Base-by-base conservation (phyloP, 2,113 vertebrate species). In the Dasyurus viverrinus region DNA sequence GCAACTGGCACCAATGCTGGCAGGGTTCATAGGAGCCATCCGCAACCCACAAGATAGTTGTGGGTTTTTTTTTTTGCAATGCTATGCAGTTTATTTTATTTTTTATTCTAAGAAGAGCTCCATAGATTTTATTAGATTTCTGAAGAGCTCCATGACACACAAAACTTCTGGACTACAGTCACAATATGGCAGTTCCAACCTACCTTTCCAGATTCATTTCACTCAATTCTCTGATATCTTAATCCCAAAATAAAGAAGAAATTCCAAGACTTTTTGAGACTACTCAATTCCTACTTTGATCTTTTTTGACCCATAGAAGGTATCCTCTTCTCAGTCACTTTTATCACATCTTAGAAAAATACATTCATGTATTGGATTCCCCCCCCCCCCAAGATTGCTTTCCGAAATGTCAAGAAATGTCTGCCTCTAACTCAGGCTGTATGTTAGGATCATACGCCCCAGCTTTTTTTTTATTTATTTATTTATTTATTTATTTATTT, bases 351-450 rank as follows among this genome's bases (percentile, higher is more conserved):
- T 10, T 16, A 14, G 60, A 68, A 68, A 68, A 76, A 76, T n/a
- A n/a, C 14, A 76, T n/a, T n/a, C 60, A 76, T n/a, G 36, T 76
- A 36, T n/a, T 6, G 36, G 36, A 76, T 14, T 76, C 5, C n/a
- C 16, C 30, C n/a, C 16, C 30, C 12, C n/a, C 36, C 36, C 60
- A 76, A 76, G 36, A 14, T 11, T 60, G 11, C 11, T 68, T 68
- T 68, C 2, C 14, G 57, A 68, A 36, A 68, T 68, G 30, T 36
- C 57, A 36, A 36, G 12, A 9, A 30, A 27, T 27, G 27, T n/a
- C 36, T 54, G 46, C 89, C 95, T 97, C 94, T 57, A 90, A 95
- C 27, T 68, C 68, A 95, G 7, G 47, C 53, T 91, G 36, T 94
- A 52, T 16, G 60, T 89, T 53, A 8, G 27, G 26, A 90, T 91